Conservation (phyloP, 2,113 vertebrate genomes). For the Marcusenius ussheri region DNA sequence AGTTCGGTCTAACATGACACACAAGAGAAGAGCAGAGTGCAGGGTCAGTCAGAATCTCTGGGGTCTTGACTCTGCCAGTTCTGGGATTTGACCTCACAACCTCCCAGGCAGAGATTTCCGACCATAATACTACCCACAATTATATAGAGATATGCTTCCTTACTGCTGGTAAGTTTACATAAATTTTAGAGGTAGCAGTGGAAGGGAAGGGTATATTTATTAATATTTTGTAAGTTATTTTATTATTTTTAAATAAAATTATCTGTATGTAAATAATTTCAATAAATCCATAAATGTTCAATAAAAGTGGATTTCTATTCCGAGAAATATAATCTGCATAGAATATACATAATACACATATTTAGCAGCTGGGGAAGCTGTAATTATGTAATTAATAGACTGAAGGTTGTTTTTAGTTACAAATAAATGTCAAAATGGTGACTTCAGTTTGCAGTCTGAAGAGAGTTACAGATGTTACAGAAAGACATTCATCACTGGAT, state of each 20-base stretch:
- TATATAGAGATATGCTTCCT: not conserved
- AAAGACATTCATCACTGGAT: not conserved
- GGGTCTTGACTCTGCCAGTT: not conserved
- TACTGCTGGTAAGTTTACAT: not conserved
- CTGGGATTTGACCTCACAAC: not conserved
- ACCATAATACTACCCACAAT: not conserved
- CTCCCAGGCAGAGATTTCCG: not conserved
- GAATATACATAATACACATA: not conserved
- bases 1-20: not conserved
- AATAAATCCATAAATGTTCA: not conserved
- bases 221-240: not conserved
- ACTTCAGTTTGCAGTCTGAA: not conserved
- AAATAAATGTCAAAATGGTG: not conserved
- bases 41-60: not conserved
- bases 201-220: not conserved
- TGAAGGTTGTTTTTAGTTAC: not conserved
- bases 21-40: not conserved
- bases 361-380: not conserved
- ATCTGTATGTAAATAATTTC: not conserved
- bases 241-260: not conserved
- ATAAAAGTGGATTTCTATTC: not conserved
- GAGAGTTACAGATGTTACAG: not conserved
- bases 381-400: not conserved
- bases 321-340: not conserved
- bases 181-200: not conserved